Percentiles rank a stretch among this genome's conserved stretches.
These are phyloP conservation scores for Aspidiotus rigidus DNA, from an alignment of 2,888 invertebrate genomes.

Conservation along the genomic window DNA sequence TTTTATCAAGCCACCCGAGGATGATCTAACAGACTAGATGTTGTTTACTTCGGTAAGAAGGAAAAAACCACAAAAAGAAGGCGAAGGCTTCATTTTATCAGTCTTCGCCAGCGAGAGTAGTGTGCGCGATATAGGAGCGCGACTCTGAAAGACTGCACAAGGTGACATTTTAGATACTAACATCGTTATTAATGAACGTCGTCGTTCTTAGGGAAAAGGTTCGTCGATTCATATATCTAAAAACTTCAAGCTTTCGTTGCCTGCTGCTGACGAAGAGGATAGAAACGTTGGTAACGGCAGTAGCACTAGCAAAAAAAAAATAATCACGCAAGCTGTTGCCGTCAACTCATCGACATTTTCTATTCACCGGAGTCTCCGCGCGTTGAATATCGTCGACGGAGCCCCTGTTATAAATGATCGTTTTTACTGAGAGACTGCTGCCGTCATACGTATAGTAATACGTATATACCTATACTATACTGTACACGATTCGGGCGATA, in stretches of 20 bases:
- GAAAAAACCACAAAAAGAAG: too few relatives aligned
- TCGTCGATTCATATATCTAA: conserved; percentile 15
- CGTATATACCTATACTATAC: neutral
- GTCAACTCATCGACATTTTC: conserved; percentile 33
- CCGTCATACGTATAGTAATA: conserved; percentile 1
- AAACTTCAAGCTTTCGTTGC: conserved; percentile 18
- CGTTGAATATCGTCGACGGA: conserved; percentile 15
- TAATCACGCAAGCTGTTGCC: conserved; percentile 32
- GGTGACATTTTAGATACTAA: conserved; percentile 30
- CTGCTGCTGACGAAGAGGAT: neutral
- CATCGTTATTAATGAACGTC: conserved; percentile 31
- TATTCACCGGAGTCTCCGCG: neutral
- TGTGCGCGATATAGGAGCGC: too few relatives aligned
- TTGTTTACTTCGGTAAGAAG: too few relatives aligned
- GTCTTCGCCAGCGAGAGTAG: neutral
- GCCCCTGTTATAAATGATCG: conserved; percentile 28
- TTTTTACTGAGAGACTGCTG: conserved; percentile 17
- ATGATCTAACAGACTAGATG: too few relatives aligned
- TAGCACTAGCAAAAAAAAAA: conserved; percentile 12
- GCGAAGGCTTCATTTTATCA: neutral
- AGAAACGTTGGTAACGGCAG: neutral
- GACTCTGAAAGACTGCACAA: conserved; percentile 28
- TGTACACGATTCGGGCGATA: neutral
- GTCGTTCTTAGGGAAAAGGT: conserved; percentile 30
- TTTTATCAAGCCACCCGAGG: too few relatives aligned